phyloP scores from a whole-genome alignment of 92 coral and sea anemone species.

The Pocillopora meandrina region DNA sequence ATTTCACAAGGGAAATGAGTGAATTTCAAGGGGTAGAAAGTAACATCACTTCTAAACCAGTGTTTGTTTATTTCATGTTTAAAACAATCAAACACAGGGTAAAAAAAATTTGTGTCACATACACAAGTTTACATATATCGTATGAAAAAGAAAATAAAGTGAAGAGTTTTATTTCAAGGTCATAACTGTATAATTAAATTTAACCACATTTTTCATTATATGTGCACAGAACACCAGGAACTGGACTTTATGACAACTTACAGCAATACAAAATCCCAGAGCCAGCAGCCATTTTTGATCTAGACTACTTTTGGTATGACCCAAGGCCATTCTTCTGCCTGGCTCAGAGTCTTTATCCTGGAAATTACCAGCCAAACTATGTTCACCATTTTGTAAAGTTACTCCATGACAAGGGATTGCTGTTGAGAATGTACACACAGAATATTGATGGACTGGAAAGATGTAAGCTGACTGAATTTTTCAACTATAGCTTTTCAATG shows the following conservation, averaged over 20 bases:
- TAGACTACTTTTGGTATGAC: slow-evolving; percentile 89
- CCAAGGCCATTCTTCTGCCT: slow-evolving; percentile 91
- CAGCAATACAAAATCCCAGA: slow-evolving; percentile 88
- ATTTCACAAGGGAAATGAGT: no score
- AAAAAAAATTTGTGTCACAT: no score
- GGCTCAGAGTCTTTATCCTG: slow-evolving; percentile 83
- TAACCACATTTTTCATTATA: background rate
- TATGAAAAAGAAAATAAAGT: no score
- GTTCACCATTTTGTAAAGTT: slow-evolving; percentile 82
- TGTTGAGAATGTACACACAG: slow-evolving; percentile 85
- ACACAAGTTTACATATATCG: no score
- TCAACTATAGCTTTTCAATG: no score
- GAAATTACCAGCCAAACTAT: slow-evolving; percentile 86
- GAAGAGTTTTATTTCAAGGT: no score
- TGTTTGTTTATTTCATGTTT: no score
- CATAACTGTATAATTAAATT: no score
- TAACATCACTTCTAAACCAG: no score
- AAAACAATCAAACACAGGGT: no score
- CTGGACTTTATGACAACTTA: slow-evolving; percentile 86
- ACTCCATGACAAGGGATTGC: slow-evolving; percentile 76
- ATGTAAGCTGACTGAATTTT: slow-evolving; percentile 54
- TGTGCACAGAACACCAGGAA: slow-evolving; percentile 73
- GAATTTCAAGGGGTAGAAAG: no score
- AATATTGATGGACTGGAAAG: slow-evolving; percentile 90
- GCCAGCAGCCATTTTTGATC: slow-evolving; percentile 84